A percentile compares a stretch with the other conserved stretches of the same genome.
phyloP scores from a whole-genome alignment of 2,888 invertebrate genomes.

The Gari tellinella region DNA sequence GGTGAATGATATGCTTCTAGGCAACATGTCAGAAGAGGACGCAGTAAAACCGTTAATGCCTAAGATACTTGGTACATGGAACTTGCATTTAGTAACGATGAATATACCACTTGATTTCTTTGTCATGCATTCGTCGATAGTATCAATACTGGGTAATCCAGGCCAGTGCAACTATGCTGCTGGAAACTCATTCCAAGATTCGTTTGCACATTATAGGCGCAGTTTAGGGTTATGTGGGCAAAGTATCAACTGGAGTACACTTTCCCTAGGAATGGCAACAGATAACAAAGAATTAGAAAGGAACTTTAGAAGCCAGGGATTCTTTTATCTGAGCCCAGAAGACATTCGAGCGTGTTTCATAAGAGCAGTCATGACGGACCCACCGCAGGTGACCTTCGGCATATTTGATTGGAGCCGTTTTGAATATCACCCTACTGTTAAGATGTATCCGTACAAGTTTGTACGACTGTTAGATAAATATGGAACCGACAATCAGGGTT shows the following conservation, averaged over 20 bases:
- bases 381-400: slow-evolving; percentile 28
- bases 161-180: slow-evolving; percentile 75
- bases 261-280: slow-evolving; percentile 67
- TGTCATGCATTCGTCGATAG: slow-evolving; percentile 73
- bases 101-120: slow-evolving; percentile 70
- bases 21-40: slow-evolving; percentile 52
- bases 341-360: slow-evolving; percentile 37
- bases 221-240: slow-evolving; percentile 61
- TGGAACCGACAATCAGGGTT: slow-evolving; percentile 7
- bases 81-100: slow-evolving; percentile 63
- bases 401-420: slow-evolving; percentile 37
- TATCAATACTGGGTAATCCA: slow-evolving; percentile 69
- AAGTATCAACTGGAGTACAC: slow-evolving; percentile 74
- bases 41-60: slow-evolving; percentile 61
- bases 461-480: slow-evolving; percentile 19
- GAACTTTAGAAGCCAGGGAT: background rate
- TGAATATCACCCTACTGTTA: slow-evolving; percentile 23
- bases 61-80: slow-evolving; percentile 73
- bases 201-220: slow-evolving; percentile 67
- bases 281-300: background rate
- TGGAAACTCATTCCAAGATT: slow-evolving; percentile 73
- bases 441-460: slow-evolving; percentile 28
- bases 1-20: slow-evolving; percentile 51
- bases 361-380: slow-evolving; percentile 23
- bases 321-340: background rate